phyloP scores from a whole-genome alignment of 2,113 vertebrate genomes.

The Hyperopisus bebe region DNA sequence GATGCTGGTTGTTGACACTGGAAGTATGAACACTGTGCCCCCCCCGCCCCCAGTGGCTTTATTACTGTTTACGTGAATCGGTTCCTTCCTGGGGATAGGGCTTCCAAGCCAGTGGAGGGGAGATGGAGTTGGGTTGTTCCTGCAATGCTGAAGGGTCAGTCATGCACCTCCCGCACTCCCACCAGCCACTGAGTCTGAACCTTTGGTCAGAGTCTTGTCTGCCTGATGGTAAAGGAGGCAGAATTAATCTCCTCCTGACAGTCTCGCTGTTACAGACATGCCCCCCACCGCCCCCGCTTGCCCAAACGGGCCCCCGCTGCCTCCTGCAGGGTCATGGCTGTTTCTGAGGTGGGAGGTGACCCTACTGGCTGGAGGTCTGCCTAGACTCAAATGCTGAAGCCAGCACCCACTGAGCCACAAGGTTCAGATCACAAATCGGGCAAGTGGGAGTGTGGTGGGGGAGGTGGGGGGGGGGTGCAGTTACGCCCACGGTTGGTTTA shows the following conservation, averaged over 20 bases:
- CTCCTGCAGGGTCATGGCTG: background rate
- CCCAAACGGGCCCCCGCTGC: background rate
- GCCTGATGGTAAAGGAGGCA: slow-evolving; percentile 36
- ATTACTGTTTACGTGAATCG: background rate
- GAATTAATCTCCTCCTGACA: background rate
- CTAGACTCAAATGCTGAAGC: background rate
- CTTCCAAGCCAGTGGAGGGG: background rate
- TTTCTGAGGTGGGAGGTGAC: background rate
- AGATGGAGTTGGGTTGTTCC: background rate
- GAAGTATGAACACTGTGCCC: background rate
- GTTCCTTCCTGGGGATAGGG: background rate
- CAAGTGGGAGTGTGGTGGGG: background rate
- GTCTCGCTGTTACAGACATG: background rate
- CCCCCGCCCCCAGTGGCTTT: background rate
- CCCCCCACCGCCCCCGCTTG: background rate
- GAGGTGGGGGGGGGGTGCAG: background rate
- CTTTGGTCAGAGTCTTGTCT: slow-evolving; percentile 41
- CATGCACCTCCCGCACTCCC: background rate
- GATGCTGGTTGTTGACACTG: background rate
- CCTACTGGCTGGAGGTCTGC: background rate
- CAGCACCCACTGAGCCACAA: background rate
- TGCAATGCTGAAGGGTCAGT: background rate
- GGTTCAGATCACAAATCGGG: background rate
- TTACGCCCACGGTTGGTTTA: background rate
- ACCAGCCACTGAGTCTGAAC: slow-evolving; percentile 36